A percentile compares a stretch with the other conserved stretches of the same genome.
Evolutionary conservation across 1,140 invertebrate species (phyloP).

Genomic region (Papilio polytes): DNA sequence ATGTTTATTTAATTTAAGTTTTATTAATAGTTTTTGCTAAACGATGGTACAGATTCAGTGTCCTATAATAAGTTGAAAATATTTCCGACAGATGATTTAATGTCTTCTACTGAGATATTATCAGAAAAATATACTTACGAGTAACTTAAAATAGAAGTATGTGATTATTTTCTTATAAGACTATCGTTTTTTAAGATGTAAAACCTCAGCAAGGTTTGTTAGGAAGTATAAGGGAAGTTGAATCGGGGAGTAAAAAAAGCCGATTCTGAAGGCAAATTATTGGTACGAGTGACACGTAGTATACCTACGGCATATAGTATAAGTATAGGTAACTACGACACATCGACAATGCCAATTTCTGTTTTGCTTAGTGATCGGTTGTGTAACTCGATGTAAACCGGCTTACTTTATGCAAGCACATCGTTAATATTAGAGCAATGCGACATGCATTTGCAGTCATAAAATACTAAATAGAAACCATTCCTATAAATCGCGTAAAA

Average conservation of each 20-base stretch:
- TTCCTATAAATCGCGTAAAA: neutral
- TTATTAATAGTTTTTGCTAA: too few species aligned
- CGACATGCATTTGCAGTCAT: constrained; percentile 44
- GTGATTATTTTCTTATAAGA: too few species aligned
- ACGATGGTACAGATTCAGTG: neutral
- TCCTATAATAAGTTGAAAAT: neutral
- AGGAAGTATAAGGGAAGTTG: neutral
- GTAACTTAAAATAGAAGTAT: too few species aligned
- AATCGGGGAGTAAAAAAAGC: neutral
- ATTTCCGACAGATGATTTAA: too few species aligned
- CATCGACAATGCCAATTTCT: neutral
- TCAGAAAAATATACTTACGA: too few species aligned
- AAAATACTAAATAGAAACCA: neutral
- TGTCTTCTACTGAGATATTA: too few species aligned
- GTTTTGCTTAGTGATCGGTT: constrained; percentile 46
- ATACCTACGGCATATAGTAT: too few species aligned
- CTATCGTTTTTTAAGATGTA: neutral
- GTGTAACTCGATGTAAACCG: constrained; percentile 50
- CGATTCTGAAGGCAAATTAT: neutral
- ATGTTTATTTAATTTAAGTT: too few species aligned
- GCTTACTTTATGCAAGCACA: constrained; percentile 45
- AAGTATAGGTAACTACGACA: neutral
- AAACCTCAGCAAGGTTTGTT: neutral
- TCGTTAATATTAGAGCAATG: constrained; percentile 45
- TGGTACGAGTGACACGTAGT: neutral